Conservation (phyloP, 2,888 invertebrate genomes). For the Ischnura elegans region DNA sequence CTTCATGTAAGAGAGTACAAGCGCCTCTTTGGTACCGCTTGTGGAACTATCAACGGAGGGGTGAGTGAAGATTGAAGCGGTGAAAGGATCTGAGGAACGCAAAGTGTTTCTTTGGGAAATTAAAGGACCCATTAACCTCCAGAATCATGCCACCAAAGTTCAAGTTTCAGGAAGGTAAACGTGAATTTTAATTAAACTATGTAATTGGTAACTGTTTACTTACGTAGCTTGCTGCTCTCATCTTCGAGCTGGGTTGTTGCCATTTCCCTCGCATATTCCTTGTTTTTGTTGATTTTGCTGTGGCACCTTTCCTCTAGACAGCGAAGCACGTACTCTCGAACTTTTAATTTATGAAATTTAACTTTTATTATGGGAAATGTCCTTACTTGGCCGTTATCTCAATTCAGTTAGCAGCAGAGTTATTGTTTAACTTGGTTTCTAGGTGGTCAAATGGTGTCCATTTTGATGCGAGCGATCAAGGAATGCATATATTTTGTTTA, state of each 20-base stretch:
- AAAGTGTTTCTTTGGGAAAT: neutral
- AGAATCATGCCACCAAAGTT: conserved; percentile 83
- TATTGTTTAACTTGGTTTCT: neutral
- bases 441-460: neutral
- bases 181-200: neutral
- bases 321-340: neutral
- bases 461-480: neutral
- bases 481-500: neutral
- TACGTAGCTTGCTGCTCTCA: neutral
- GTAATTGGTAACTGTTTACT: neutral
- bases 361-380: neutral
- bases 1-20: conserved; percentile 20
- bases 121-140: neutral
- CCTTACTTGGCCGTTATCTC: neutral
- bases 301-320: neutral
- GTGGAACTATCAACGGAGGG: conserved; percentile 29
- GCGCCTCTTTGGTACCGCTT: conserved; percentile 54
- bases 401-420: no score
- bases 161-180: conserved; percentile 87
- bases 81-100: conserved; percentile 44
- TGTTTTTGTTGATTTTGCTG: neutral
- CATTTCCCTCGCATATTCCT: neutral
- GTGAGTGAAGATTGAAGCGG: neutral
- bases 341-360: neutral
- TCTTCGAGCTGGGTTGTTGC: neutral